Conservation (phyloP, 1,140 invertebrate genomes). For the Bombus terrestris region DNA sequence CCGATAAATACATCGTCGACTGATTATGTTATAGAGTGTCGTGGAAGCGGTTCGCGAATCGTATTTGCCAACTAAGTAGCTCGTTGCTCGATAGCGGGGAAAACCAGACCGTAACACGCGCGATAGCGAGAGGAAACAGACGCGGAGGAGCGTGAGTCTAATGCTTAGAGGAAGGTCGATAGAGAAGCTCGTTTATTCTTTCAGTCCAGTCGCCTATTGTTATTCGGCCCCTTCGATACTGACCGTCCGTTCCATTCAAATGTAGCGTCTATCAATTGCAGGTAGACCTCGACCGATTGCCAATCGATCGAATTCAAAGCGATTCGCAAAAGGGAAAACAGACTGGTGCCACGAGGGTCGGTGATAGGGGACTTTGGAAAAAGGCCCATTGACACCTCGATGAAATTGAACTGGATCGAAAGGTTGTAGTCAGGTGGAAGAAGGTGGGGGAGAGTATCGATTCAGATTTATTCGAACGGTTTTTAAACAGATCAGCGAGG, state of each 20-base stretch:
- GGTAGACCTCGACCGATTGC: slow-evolving; percentile 67
- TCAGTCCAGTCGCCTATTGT: slow-evolving; percentile 47
- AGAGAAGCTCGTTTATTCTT: slow-evolving; percentile 65
- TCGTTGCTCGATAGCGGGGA: slow-evolving; percentile 28
- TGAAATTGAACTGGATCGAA: slow-evolving; percentile 46
- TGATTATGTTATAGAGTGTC: slow-evolving; percentile 73
- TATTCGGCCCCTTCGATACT: slow-evolving; percentile 43
- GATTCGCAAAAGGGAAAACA: slow-evolving; percentile 34
- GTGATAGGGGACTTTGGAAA: slow-evolving; percentile 1
- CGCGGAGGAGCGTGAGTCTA: background rate
- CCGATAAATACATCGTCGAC: slow-evolving; percentile 71
- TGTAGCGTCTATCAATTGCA: slow-evolving; percentile 67
- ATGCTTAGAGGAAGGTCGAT: slow-evolving; percentile 25
- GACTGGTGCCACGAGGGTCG: no score
- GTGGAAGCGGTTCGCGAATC: slow-evolving; percentile 19
- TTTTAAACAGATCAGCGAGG: background rate
- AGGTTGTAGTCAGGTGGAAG: background rate
- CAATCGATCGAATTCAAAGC: slow-evolving; percentile 61
- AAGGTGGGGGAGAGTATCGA: background rate
- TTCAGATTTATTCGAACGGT: slow-evolving; percentile 18
- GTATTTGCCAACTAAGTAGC: slow-evolving; percentile 68
- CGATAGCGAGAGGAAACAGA: slow-evolving; percentile 11
- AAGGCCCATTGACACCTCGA: slow-evolving; percentile 40
- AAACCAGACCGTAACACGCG: slow-evolving; percentile 24
- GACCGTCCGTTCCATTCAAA: slow-evolving; percentile 38